Evolutionary conservation across 1,140 invertebrate genomes (phyloP), one percentile per base, ranked within the genome.

Genomic region (Amphibalanus amphitrite): DNA sequence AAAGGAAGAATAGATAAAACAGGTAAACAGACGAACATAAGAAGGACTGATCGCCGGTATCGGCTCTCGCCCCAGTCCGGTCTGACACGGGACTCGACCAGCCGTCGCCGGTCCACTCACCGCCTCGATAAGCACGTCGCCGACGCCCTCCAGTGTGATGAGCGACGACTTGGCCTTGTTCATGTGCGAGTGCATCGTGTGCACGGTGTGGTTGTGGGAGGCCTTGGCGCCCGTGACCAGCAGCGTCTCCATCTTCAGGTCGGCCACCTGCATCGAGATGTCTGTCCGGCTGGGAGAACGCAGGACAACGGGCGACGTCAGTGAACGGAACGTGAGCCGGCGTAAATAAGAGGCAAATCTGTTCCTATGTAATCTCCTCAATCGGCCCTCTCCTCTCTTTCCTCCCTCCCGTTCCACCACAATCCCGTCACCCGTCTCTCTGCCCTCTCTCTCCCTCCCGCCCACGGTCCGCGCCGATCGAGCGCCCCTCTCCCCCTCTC

Each of bases 131-230:
- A 93, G 82, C 30, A 92, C 89, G 80, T 92, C 89, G 29, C 88
- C 89, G 71, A 88, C 88, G 73, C 86, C 83, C 76, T 92, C 90
- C 72, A 93, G 85, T 79, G 90, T 90, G 23, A 92, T 82, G n/a
- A 93, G 84, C 70, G 90, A 90, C 3, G 89, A 88, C 76, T 89
- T 89, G 71, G 89, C 86, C 79, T 90, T 90, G 76, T 90, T 88
- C 77, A 90, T 83, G 76, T 90, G 87, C 72, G 86, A 84, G 80
- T 89, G 87, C 85, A 90, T 83, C 75, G 88, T 89, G 79, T 90
- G 80, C 28, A 91, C 89, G 69, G 89, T 88, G 29, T 84, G 82
- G 15, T 88, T 85, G 80, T 91, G 92, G 25, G 91, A 89, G 28
- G 90, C 90, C 69, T 88, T 86, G 75, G 87, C 84, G 69, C 92